Conservation (phyloP, 2,797 vertebrate species). For the Neosilurus hyrtlii region DNA sequence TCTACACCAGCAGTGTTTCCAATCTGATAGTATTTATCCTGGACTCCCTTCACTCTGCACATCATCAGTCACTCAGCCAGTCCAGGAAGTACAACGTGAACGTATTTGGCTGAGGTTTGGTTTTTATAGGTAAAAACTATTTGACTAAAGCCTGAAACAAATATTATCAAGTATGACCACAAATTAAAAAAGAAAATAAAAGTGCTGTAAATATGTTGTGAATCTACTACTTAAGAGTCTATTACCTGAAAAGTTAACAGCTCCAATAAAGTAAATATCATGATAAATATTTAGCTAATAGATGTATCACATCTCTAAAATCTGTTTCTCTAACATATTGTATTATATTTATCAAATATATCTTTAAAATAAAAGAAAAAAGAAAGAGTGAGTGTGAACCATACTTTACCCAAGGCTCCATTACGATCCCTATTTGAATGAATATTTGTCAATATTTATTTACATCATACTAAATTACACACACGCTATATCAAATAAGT, state of each 20-base stretch:
- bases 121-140: neutral
- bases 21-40: neutral
- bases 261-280: neutral
- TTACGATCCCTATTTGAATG: neutral
- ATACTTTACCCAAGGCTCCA: neutral
- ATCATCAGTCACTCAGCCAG: neutral
- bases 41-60: neutral
- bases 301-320: neutral
- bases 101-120: neutral
- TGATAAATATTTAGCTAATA: neutral
- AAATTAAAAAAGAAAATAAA: neutral
- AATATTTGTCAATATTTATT: conserved; percentile 18
- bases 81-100: neutral
- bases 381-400: neutral
- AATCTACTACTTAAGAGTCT: neutral
- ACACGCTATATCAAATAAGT: conserved; percentile 11
- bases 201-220: neutral
- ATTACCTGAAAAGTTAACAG: neutral
- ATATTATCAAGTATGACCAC: neutral
- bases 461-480: neutral
- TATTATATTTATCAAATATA: neutral
- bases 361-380: neutral
- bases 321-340: neutral
- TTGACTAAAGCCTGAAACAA: neutral
- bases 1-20: neutral